Conservation (phyloP, 1,140 invertebrate genomes). For the Aphelenchoides fujianensis region DNA sequence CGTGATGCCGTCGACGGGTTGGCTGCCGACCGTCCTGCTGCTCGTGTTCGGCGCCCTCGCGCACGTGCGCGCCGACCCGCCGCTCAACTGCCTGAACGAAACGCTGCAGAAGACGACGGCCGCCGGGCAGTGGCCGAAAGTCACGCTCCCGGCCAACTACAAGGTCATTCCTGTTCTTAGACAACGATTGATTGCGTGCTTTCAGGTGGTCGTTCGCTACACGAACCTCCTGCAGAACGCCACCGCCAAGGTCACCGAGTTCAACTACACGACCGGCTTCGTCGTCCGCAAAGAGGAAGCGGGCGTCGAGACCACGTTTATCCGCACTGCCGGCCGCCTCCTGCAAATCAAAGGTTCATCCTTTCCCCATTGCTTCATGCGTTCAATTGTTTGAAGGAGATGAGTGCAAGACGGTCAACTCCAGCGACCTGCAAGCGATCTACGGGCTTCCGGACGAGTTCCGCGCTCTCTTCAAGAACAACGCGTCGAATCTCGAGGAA, state of each 20-base stretch:
- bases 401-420: neutral
- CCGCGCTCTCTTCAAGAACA: neutral
- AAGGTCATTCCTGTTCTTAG: too few species aligned
- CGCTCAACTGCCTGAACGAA: neutral
- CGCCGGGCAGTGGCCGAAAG: neutral
- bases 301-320: conserved; percentile 6
- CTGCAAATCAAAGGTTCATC: too few species aligned
- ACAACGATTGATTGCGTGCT: too few species aligned
- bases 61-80: neutral
- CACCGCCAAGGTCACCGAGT: conserved; percentile 15
- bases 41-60: neutral
- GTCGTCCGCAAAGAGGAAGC: conserved; percentile 7
- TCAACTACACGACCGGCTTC: conserved; percentile 3
- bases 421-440: neutral
- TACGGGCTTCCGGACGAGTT: neutral
- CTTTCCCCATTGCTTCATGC: too few species aligned
- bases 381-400: neutral
- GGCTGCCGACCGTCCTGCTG: neutral
- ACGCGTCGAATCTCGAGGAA: neutral
- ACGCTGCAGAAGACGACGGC: neutral
- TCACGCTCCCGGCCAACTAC: neutral
- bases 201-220: conserved; percentile 14
- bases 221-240: neutral
- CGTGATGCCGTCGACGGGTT: too few species aligned
- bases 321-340: conserved; percentile 3